Base-by-base conservation (phyloP, 2,113 vertebrate species). In the human region DNA sequence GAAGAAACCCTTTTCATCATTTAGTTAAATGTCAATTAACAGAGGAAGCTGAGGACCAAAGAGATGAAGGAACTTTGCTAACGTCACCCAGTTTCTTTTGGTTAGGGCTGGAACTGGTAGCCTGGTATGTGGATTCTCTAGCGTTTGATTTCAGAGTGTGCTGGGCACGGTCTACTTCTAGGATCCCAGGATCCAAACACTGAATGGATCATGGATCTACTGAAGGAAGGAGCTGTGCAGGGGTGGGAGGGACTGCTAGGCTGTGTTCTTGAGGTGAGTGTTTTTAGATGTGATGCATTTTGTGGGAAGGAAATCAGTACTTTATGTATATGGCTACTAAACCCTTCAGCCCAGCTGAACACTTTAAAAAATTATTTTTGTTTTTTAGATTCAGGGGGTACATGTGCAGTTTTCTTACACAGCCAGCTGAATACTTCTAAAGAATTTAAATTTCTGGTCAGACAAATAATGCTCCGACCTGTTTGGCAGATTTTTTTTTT, bases 381-480 rank as follows among this genome's bases (percentile, higher is more conserved):
- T 14, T 32, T 64, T 64, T 64, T 32, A 64, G 22, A 64, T 64
- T 64, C 61, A 64, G 27, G 61, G 61, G 61, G 27, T 6, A 64
- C 61, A 32, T 64, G 12, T 64, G 27, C 27, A 64, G 61, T 64
- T 64, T 64, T 64, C 61, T 64, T 64, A 64, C 27, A 64, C 61
- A 32, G 61, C 5, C 61, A 64, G 12, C 5, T 13, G 59, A 64
- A 2, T 27, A 48, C 27, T 70, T 90, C 6, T 55, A 40, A 79
- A 93, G 84, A 75, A 64, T 45, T 92, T 89, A 64, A 92, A 45
- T 89, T 90, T 95, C 76, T 92, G 48, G 61, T 76, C 35, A 79
- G 79, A 84, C 27, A 76, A 30, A 64, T 9, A 75, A 12, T 38
- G 70, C 50, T 94, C 45, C 0, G 6, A 83, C 30, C 48, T 48